Evolutionary conservation across 2,888 invertebrate species (phyloP), one percentile per base, ranked within the genome.

Genomic region (Zygothrica quintamaculata): DNA sequence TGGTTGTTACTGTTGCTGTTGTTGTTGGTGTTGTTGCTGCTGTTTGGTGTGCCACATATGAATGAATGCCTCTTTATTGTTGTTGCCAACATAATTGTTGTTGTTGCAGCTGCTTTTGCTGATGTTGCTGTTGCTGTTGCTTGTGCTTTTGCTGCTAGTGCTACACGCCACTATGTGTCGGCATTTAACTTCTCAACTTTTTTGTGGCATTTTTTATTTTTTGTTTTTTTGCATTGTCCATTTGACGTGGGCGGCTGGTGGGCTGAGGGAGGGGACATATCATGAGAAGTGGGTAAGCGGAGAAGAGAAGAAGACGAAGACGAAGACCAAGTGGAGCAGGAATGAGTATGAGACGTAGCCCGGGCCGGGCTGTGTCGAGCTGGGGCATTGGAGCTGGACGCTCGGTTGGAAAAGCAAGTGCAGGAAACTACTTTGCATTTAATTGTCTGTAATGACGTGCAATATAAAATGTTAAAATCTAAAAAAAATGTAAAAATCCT

Each of bases 381-480:
- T 31, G 40, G 36, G 34, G 33, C n/a, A 39, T 42, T 43, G 55
- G 40, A 59, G 71, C 52, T 75, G 74, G 56, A 57, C 73, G 77
- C 57, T 65, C 74, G 80, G 62, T 77, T 77, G 79, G 59, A 57
- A 80, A 73, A 79, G 66, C 78, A 79, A 88, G 86, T 88, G 89
- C 91, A 90, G 90, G 90, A 90, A 90, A 90, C 90, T 91, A 89
- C 88, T 90, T 90, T 91, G 90, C 90, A 90, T 90, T 90, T 90
- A 90, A 91, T 91, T 90, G 90, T 90, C 89, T 90, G 90, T 91
- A 90, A 91, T 90, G 90, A 90, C 90, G 90, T 90, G 89, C 90
- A 90, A 89, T 89, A 89, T 89, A 89, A 90, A 90, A 89, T 89
- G 90, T 89, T 87, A 88, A 89, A 89, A 88, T 84, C 84, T 84